Conservation (phyloP, 2,888 invertebrate genomes). For the Nasonia oneida region DNA sequence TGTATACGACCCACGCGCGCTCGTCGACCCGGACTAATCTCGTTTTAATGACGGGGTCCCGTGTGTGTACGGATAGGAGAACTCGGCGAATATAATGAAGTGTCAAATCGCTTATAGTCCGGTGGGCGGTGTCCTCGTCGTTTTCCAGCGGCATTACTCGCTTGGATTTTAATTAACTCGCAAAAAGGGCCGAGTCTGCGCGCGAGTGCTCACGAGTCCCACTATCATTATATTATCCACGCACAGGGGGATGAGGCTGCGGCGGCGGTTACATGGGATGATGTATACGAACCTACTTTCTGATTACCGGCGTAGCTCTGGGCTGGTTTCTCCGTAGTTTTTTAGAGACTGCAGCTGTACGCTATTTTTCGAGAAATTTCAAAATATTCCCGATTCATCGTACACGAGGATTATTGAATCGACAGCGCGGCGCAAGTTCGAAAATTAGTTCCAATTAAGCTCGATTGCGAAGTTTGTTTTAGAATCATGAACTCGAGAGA, state of each 20-base stretch:
- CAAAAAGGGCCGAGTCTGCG: constrained; percentile 67
- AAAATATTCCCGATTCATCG: too few species aligned
- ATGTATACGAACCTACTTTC: too few species aligned
- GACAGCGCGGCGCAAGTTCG: not conserved
- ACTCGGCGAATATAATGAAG: constrained; percentile 77
- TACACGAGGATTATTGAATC: too few species aligned
- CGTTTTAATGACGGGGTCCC: constrained; percentile 78
- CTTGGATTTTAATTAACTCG: constrained; percentile 77
- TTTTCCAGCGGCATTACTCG: constrained; percentile 64
- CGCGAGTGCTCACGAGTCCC: constrained; percentile 62
- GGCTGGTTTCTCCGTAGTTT: too few species aligned
- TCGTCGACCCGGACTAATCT: constrained; percentile 72
- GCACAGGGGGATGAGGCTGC: not conserved
- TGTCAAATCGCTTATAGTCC: constrained; percentile 75
- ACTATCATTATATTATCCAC: constrained; percentile 69
- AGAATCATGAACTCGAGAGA: constrained; percentile 46
- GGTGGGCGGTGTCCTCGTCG: constrained; percentile 72
- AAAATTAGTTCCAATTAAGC: constrained; percentile 44
- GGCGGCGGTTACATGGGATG: not conserved
- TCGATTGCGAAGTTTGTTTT: constrained; percentile 58
- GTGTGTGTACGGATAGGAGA: constrained; percentile 59
- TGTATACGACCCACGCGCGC: constrained; percentile 6
- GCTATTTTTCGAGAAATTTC: too few species aligned
- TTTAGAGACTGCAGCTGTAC: too few species aligned
- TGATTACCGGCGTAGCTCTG: too few species aligned